Evolutionary conservation across 1,140 invertebrate species (phyloP).

Genomic region (Zaprionus davidi): DNA sequence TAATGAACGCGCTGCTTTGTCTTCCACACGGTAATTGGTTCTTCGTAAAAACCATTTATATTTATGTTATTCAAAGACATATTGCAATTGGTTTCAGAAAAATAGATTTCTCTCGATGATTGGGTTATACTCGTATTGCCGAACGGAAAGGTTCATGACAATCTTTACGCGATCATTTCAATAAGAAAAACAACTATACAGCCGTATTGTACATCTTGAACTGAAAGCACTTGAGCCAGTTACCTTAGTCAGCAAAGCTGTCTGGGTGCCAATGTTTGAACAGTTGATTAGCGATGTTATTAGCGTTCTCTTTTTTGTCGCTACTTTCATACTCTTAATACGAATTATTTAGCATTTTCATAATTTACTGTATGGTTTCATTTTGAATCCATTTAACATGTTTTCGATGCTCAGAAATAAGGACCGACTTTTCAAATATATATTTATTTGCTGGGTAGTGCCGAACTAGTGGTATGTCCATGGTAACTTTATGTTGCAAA

Average conservation of each 20-base stretch:
- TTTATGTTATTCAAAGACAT: constrained; percentile 76
- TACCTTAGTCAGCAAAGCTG: constrained; percentile 45
- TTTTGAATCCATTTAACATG: neutral
- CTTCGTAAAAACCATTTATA: constrained; percentile 53
- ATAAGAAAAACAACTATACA: constrained; percentile 18
- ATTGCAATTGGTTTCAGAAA: neutral
- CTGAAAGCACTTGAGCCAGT: constrained; percentile 33
- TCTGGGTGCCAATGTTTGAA: constrained; percentile 54
- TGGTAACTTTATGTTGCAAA: neutral
- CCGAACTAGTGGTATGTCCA: neutral
- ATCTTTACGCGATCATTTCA: neutral
- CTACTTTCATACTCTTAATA: constrained; percentile 21
- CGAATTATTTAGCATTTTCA: neutral
- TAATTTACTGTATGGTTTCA: neutral
- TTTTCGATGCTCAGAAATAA: no score
- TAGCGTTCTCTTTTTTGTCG: constrained; percentile 46
- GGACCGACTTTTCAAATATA: no score
- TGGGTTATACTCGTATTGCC: neutral
- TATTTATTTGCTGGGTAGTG: no score
- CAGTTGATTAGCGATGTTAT: constrained; percentile 69
- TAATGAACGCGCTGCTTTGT: constrained; percentile 79
- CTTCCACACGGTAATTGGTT: constrained; percentile 71
- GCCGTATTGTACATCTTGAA: constrained; percentile 18
- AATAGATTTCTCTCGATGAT: neutral
- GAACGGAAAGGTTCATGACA: neutral